phyloP scores from a whole-genome alignment of 2,113 vertebrate genomes.

The Hypanus sabinus region DNA sequence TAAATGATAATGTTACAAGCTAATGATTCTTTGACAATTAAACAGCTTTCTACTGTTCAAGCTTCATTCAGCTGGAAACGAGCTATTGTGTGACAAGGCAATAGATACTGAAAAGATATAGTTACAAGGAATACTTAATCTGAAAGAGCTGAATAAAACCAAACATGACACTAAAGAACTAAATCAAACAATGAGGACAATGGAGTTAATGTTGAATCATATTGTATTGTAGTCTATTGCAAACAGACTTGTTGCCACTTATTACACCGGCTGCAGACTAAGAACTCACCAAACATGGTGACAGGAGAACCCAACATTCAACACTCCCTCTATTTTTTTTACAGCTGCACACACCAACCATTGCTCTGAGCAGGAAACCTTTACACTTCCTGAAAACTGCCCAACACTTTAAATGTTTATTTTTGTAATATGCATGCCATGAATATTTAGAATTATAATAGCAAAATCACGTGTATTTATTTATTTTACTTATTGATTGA shows the following conservation, averaged over 20 bases:
- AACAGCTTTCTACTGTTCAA: neutral
- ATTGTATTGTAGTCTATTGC: conserved; percentile 5
- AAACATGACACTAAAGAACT: conserved; percentile 26
- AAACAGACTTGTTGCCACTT: neutral
- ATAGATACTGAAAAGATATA: neutral
- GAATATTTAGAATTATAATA: too few species aligned
- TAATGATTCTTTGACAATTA: conserved; percentile 4
- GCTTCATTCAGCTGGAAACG: neutral
- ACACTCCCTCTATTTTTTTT: too few species aligned
- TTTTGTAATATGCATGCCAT: too few species aligned
- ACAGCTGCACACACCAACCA: too few species aligned
- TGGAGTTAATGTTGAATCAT: neutral
- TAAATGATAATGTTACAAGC: conserved; percentile 23
- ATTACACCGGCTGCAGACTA: neutral
- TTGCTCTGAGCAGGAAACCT: too few species aligned
- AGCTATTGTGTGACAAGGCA: neutral
- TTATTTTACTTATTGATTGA: too few species aligned
- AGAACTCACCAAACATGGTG: neutral
- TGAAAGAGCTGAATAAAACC: neutral
- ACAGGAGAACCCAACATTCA: neutral
- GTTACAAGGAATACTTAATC: conserved; percentile 23
- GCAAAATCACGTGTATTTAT: too few species aligned
- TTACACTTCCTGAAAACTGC: too few species aligned
- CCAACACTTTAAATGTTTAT: too few species aligned
- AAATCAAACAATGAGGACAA: conserved; percentile 23